These are phyloP conservation scores for Bombylius major DNA, from an alignment of 2,888 invertebrate species.

Conservation along the genomic window DNA sequence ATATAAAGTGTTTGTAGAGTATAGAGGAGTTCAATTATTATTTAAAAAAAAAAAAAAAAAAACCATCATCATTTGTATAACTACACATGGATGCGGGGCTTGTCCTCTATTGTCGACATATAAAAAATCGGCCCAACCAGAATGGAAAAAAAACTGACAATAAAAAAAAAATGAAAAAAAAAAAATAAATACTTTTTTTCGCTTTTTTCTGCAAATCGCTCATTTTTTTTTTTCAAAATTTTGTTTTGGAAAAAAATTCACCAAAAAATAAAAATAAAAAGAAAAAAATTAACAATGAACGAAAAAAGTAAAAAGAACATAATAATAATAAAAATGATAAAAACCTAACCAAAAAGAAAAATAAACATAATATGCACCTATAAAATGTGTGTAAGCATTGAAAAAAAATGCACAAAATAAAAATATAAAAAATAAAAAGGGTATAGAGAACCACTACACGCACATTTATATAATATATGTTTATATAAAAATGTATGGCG, in stretches of 20 bases:
- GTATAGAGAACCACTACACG: not conserved
- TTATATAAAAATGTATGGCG: too few species aligned
- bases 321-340: not conserved
- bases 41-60: too few species aligned
- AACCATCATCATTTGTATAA: too few species aligned
- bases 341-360: not conserved
- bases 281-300: not conserved
- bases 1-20: too few species aligned
- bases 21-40: too few species aligned
- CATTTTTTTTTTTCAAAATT: too few species aligned
- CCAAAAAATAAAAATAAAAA: not conserved
- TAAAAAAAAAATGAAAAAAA: conserved; percentile 3
- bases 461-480: not conserved
- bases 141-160: not conserved
- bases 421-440: not conserved
- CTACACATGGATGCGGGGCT: not conserved
- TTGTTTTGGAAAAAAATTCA: too few species aligned
- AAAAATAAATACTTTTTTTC: not conserved
- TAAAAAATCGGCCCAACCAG: conserved; percentile 6
- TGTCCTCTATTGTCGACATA: conserved; percentile 7
- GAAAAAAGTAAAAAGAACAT: not conserved
- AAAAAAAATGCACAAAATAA: not conserved
- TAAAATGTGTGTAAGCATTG: too few species aligned
- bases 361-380: not conserved
- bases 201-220: too few species aligned